These are phyloP conservation scores for Harmothoe impar DNA, from an alignment of 2,888 invertebrate genomes.

Conservation along the genomic window DNA sequence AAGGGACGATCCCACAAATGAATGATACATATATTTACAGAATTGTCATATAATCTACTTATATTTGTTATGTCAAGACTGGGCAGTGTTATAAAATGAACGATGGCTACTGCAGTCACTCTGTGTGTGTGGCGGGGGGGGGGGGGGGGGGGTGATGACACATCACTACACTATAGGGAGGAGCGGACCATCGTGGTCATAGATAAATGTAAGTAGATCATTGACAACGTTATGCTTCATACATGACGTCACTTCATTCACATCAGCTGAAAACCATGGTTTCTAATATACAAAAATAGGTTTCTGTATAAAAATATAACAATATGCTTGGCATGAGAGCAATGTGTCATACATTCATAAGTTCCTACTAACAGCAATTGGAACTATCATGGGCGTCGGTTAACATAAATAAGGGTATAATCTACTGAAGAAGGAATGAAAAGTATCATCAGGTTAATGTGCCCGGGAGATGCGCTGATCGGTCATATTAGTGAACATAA, in stretches of 20 bases:
- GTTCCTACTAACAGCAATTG: not conserved
- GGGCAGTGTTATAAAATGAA: not conserved
- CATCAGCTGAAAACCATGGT: not conserved
- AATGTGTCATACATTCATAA: not conserved
- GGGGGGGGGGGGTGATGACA: not conserved
- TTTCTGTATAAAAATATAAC: constrained; percentile 56
- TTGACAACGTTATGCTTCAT: not conserved
- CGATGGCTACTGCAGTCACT: not conserved
- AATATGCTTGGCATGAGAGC: constrained; percentile 42
- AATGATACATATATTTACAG: not conserved
- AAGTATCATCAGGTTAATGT: not conserved
- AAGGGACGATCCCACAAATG: not conserved
- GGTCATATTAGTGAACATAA: not conserved
- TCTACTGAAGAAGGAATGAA: not conserved
- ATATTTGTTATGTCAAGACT: not conserved
- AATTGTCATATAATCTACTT: not conserved
- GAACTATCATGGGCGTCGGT: not conserved
- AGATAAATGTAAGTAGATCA: not conserved
- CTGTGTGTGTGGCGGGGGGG: not conserved
- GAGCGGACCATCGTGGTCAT: not conserved
- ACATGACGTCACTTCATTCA: not conserved
- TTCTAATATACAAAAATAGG: constrained; percentile 39
- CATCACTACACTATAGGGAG: not conserved
- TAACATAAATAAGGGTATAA: not conserved
- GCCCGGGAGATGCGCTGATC: not conserved